A percentile compares a stretch with the other conserved stretches of the same genome.
phyloP scores from a whole-genome alignment of 2,888 invertebrate species.

The Melanostoma scalare region DNA sequence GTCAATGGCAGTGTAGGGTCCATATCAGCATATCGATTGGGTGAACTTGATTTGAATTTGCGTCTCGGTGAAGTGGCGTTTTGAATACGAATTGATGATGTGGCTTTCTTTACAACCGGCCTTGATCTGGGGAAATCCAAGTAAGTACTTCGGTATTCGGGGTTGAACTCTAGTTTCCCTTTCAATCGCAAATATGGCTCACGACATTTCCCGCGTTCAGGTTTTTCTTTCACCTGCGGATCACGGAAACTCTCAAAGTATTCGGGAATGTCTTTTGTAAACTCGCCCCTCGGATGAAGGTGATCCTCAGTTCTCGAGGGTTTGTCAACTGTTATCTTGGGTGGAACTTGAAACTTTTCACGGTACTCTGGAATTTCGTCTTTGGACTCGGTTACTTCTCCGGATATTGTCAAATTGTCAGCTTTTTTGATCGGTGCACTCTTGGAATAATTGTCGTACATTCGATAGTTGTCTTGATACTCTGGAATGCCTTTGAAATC shows the following conservation, averaged over 20 bases:
- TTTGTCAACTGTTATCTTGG: slow-evolving; percentile 76
- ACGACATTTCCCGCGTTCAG: slow-evolving; percentile 80
- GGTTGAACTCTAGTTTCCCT: slow-evolving; percentile 82
- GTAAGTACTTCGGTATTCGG: slow-evolving; percentile 81
- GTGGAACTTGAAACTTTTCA: slow-evolving; percentile 79
- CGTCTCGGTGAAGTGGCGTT: slow-evolving; percentile 74
- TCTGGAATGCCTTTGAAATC: slow-evolving; percentile 80
- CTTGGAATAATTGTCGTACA: slow-evolving; percentile 80
- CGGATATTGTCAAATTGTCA: slow-evolving; percentile 79
- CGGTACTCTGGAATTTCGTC: slow-evolving; percentile 78
- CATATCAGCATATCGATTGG: slow-evolving; percentile 57
- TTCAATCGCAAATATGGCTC: slow-evolving; percentile 80
- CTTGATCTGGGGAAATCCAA: slow-evolving; percentile 80
- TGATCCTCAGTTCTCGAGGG: slow-evolving; percentile 79
- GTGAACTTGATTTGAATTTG: slow-evolving; percentile 74
- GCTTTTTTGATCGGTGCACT: slow-evolving; percentile 81
- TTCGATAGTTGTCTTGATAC: slow-evolving; percentile 80
- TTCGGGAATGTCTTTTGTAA: slow-evolving; percentile 80
- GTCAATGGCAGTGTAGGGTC: slow-evolving; percentile 76
- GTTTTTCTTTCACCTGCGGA: slow-evolving; percentile 80
- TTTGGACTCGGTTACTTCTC: slow-evolving; percentile 75
- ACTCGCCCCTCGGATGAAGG: slow-evolving; percentile 78
- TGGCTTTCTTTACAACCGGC: slow-evolving; percentile 80
- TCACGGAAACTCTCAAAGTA: slow-evolving; percentile 81
- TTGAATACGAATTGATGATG: slow-evolving; percentile 79